Evolutionary conservation across 2,113 vertebrate species (phyloP).

Genomic region (Meles meles): DNA sequence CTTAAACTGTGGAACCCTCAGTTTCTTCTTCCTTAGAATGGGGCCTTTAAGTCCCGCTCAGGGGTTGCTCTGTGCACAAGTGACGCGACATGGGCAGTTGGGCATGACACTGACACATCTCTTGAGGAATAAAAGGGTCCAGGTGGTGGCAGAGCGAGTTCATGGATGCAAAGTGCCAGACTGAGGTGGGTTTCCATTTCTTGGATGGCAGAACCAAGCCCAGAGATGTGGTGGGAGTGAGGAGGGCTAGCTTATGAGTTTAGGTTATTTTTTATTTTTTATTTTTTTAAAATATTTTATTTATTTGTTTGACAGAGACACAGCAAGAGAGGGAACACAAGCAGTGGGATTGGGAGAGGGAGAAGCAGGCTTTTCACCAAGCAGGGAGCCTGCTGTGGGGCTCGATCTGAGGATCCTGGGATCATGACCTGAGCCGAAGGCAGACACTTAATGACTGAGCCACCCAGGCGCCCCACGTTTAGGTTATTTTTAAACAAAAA

Average conservation of each 20-base stretch:
- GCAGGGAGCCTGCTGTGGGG: too few relatives aligned
- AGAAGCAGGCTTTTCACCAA: too few relatives aligned
- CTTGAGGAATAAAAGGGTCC: background rate
- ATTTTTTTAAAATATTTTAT: too few relatives aligned
- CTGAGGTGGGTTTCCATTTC: background rate
- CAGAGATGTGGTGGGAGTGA: background rate
- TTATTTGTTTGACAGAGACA: too few relatives aligned
- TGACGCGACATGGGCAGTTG: background rate
- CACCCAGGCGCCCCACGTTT: too few relatives aligned
- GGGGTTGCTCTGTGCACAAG: background rate
- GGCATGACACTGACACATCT: background rate
- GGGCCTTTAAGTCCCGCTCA: too few relatives aligned
- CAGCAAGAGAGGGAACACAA: too few relatives aligned
- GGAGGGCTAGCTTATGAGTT: background rate
- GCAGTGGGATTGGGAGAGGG: too few relatives aligned
- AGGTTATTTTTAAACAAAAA: too few relatives aligned
- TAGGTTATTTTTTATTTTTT: background rate
- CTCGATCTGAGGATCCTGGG: too few relatives aligned
- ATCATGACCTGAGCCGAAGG: too few relatives aligned
- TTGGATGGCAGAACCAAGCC: background rate
- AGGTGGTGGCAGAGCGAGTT: background rate
- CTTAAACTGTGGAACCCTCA: background rate
- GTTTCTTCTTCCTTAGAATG: background rate
- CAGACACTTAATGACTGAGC: too few relatives aligned
- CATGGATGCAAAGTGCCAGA: background rate